Evolutionary conservation across 2,113 vertebrate genomes (phyloP).

Genomic region (Mugil cephalus): DNA sequence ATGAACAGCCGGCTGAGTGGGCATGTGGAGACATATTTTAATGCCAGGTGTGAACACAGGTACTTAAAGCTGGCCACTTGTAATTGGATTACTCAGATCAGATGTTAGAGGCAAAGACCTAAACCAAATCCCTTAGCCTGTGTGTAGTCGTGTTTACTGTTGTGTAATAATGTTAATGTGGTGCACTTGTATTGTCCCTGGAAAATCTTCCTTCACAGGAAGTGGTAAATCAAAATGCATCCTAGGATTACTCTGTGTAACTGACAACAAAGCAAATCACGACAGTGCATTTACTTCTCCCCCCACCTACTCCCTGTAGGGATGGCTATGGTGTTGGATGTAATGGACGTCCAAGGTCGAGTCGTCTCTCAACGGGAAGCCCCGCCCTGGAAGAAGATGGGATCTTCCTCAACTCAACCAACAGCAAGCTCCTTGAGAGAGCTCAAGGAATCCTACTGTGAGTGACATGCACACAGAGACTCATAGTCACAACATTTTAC

Average conservation of each 20-base stretch:
- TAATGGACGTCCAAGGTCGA: slow-evolving; percentile 87
- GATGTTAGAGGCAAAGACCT: no score
- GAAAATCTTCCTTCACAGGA: background rate
- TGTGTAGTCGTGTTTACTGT: no score
- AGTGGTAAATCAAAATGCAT: background rate
- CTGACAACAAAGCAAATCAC: background rate
- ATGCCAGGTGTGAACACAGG: no score
- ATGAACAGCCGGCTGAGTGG: no score
- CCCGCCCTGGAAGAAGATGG: slow-evolving; percentile 92
- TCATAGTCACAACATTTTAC: no score
- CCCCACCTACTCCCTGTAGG: slow-evolving; percentile 48
- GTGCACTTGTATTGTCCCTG: no score
- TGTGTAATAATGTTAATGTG: no score
- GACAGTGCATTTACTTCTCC: background rate
- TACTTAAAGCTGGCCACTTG: no score
- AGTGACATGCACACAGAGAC: slow-evolving; percentile 60
- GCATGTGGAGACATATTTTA: no score
- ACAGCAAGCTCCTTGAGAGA: slow-evolving; percentile 96
- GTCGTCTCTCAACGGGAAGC: slow-evolving; percentile 76
- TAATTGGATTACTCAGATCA: no score
- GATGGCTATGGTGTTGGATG: slow-evolving; percentile 81
- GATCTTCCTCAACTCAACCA: slow-evolving; percentile 90
- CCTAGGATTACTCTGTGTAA: background rate
- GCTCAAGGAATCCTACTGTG: slow-evolving; percentile 97
- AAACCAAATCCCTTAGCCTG: no score